Conservation (phyloP, 1,140 invertebrate genomes). For the Drosophila lini region DNA sequence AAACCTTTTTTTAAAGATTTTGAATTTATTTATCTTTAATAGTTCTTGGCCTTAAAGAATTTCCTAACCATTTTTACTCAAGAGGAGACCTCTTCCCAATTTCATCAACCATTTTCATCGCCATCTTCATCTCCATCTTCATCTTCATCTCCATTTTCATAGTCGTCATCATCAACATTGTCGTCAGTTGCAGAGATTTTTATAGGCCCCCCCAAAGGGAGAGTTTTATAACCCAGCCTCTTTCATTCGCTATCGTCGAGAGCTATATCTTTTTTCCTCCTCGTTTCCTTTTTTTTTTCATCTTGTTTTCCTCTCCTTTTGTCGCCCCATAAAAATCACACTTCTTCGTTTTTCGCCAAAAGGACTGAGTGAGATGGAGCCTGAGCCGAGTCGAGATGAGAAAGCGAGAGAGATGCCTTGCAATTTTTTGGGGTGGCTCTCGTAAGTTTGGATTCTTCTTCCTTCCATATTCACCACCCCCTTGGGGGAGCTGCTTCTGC, state of each 20-base stretch:
- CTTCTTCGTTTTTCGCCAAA: conserved; percentile 27
- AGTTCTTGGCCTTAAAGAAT: background rate
- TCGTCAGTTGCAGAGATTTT: conserved; percentile 59
- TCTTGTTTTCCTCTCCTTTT: conserved; percentile 37
- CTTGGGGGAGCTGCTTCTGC: background rate
- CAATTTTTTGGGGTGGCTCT: conserved; percentile 36
- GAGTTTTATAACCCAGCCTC: conserved; percentile 20
- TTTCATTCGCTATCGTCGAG: background rate
- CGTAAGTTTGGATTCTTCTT: conserved; percentile 32
- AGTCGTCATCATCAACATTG: conserved; percentile 50
- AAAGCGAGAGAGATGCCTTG: conserved; percentile 24
- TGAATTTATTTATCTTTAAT: background rate
- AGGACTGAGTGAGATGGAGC: conserved; percentile 30
- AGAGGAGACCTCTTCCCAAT: background rate
- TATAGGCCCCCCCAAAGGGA: conserved; percentile 47
- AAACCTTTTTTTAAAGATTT: background rate
- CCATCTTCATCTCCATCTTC: conserved; percentile 27
- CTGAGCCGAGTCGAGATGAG: background rate
- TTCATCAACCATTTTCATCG: conserved; percentile 11
- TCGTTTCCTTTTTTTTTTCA: background rate
- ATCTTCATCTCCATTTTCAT: conserved; percentile 54
- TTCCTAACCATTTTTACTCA: background rate
- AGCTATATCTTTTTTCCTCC: conserved; percentile 8
- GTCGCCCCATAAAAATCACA: conserved; percentile 54
- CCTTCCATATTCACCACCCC: conserved; percentile 21